These are phyloP conservation scores for Meiosimyza platycephala DNA, from an alignment of 2,888 invertebrate genomes.

Conservation along the genomic window DNA sequence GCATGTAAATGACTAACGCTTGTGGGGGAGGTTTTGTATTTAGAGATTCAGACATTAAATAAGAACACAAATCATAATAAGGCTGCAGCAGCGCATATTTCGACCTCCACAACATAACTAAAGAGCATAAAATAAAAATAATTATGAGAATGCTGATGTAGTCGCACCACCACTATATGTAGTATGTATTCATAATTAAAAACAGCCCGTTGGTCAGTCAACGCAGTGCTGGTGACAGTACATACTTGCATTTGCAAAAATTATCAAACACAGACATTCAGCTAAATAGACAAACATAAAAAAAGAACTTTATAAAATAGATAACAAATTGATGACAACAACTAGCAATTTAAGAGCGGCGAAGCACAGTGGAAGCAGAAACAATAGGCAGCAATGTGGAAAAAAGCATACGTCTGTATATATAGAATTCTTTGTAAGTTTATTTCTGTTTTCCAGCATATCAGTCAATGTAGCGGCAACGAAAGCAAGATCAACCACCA, in stretches of 20 bases:
- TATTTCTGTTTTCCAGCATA: conserved; percentile 11
- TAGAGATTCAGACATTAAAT: no score
- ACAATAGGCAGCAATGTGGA: neutral
- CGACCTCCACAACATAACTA: conserved; percentile 13
- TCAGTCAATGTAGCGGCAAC: conserved; percentile 6
- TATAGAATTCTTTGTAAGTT: neutral
- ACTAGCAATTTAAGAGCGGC: neutral
- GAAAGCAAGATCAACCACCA: conserved; percentile 25
- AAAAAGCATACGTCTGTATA: no score
- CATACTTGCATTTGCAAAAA: neutral
- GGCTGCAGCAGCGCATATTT: neutral
- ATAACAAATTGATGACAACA: neutral
- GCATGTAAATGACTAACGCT: neutral
- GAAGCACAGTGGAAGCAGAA: neutral
- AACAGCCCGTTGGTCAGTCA: neutral
- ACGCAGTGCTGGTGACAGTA: neutral
- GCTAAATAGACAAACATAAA: neutral
- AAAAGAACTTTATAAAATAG: neutral
- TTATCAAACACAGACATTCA: neutral
- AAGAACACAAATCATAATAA: neutral
- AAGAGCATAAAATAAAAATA: neutral
- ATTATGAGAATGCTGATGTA: conserved; percentile 17
- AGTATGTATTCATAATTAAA: neutral
- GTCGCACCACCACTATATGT: neutral
- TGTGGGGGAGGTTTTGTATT: conserved; percentile 8